Conservation (phyloP, 2,888 invertebrate species). For the Panzeria rudis region DNA sequence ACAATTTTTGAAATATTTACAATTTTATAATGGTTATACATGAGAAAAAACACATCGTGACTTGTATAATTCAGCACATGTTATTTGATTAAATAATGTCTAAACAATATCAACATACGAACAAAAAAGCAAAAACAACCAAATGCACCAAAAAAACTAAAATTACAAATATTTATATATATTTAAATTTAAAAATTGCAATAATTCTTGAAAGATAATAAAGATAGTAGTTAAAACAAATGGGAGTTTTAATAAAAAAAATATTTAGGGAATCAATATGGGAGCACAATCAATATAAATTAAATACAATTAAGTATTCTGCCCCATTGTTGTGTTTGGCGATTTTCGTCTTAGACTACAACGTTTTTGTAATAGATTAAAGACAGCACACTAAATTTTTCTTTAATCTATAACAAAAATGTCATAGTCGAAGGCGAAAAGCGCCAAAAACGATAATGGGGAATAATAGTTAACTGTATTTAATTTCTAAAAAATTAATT, state of each 20-base stretch:
- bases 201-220: conserved; percentile 33
- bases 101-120: conserved; percentile 7
- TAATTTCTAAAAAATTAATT: no score
- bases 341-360: no score
- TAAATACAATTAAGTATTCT: no score
- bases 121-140: conserved; percentile 25
- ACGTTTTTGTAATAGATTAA: no score
- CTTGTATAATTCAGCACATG: conserved; percentile 43
- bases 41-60: conserved; percentile 27
- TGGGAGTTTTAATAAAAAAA: background rate
- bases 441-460: no score
- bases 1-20: conserved; percentile 66
- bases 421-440: no score
- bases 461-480: no score
- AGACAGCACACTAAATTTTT: no score
- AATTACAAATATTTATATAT: background rate
- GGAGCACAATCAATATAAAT: background rate
- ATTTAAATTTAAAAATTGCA: background rate
- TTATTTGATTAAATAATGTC: conserved; percentile 35
- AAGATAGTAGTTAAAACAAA: conserved; percentile 3
- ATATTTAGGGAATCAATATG: background rate
- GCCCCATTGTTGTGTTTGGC: no score
- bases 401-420: no score
- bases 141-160: conserved; percentile 46
- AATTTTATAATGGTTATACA: conserved; percentile 54